Percentiles rank a stretch among this genome's conserved stretches.
phyloP scores from a whole-genome alignment of 1,140 invertebrate species.

The Euura lappo region DNA sequence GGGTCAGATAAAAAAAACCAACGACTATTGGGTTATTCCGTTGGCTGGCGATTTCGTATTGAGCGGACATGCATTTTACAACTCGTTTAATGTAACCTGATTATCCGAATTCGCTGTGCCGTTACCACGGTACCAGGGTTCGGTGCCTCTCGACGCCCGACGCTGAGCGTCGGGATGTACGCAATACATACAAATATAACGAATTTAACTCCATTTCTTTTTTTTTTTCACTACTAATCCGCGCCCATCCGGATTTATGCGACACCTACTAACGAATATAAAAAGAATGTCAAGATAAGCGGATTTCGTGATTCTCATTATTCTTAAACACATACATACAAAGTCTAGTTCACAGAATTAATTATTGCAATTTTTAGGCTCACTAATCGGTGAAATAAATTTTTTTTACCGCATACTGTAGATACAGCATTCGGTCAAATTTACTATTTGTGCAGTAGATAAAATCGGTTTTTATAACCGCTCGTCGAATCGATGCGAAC shows the following conservation, averaged over 20 bases:
- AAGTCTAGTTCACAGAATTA: too few relatives aligned
- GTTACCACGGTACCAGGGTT: not conserved
- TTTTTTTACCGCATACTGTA: too few relatives aligned
- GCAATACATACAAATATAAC: not conserved
- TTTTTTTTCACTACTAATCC: not conserved
- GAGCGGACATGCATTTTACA: slow-evolving; percentile 45
- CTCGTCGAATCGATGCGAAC: not conserved
- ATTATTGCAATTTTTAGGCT: too few relatives aligned
- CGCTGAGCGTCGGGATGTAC: not conserved
- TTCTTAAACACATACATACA: too few relatives aligned
- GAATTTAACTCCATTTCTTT: not conserved
- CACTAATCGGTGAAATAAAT: too few relatives aligned
- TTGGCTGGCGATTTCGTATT: slow-evolving; percentile 38
- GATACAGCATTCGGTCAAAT: too few relatives aligned
- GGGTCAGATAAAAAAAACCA: not conserved
- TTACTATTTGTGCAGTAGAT: too few relatives aligned
- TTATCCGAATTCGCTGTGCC: slow-evolving; percentile 33
- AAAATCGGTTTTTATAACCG: too few relatives aligned
- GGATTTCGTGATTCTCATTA: too few relatives aligned
- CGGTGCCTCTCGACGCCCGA: not conserved
- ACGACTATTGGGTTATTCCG: slow-evolving; percentile 20
- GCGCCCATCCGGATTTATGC: not conserved
- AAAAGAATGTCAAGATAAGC: too few relatives aligned
- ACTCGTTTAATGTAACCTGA: slow-evolving; percentile 40
- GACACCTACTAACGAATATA: too few relatives aligned